Base-by-base conservation (phyloP, 2,797 vertebrate species). In the Decapterus maruadsi region DNA sequence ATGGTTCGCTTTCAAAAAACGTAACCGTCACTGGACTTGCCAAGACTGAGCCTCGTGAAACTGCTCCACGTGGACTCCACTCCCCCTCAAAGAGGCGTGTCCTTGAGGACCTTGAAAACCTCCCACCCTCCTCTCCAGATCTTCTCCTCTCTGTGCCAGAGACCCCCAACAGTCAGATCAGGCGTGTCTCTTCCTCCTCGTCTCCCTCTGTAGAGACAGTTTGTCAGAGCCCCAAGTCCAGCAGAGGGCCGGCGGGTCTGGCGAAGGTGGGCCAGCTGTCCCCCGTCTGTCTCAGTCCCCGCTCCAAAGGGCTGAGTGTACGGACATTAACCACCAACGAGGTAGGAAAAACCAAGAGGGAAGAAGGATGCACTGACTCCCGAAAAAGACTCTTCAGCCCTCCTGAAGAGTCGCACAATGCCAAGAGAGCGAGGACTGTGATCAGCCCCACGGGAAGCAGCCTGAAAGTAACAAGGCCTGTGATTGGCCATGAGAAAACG, bases 351-450 rank as follows among this genome's bases (percentile, higher is more conserved):
- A 16, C 36, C 36, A 78, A 55, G 56, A 66, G 69, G 17, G 46
- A 64, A 17, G 36, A 65, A 0, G 31, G 71, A 51, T 66, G 10
- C 4, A 85, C 56, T 61, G 68, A 66, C n/a, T 89, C 94, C 1
- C 43, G 88, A 17, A 95, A 94, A 87, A 92, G 94, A 81, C 72
- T 92, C 66, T 85, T 95, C 64, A 90, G 85, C 26, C 89, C 90
- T 12, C 76, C 84, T 1, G 88, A 93, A 59, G 90, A 84, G 22
- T 69, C 80, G 17, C 77, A 82, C 46, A 72, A 34, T 29, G 46
- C 88, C 48, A 96, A 96, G 68, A 93, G 91, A 34, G 65, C 75
- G 68, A 94, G 85, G 87, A 82, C 61, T 22, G 20, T 8, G 4
- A 62, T 68, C 34, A 58, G 29, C 50, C 56, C 78, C 12, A 56